Conservation (phyloP, 2,113 vertebrate genomes). For the Sphaerodactylus townsendi region DNA sequence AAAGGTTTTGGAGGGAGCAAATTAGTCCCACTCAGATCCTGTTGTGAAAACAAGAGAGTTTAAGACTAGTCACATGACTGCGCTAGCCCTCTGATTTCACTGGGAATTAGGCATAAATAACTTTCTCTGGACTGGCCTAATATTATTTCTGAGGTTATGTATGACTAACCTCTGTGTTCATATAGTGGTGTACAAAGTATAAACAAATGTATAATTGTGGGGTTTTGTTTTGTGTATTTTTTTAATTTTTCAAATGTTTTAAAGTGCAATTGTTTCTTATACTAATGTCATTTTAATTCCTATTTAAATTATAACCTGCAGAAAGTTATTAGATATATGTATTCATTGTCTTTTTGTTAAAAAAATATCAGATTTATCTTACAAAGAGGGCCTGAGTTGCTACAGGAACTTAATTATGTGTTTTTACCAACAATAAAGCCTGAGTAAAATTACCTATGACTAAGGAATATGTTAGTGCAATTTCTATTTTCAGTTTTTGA, state of each 20-base stretch:
- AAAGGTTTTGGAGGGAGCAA: neutral
- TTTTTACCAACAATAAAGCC: slow-evolving; percentile 61
- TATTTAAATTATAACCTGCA: slow-evolving; percentile 76
- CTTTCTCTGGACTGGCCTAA: slow-evolving; percentile 15
- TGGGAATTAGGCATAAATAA: neutral
- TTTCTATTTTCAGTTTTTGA: slow-evolving; percentile 62
- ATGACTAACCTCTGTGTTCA: slow-evolving; percentile 70
- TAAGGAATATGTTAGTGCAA: slow-evolving; percentile 54
- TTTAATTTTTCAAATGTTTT: slow-evolving; percentile 80
- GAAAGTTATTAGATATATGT: slow-evolving; percentile 56
- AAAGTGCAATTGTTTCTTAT: slow-evolving; percentile 87
- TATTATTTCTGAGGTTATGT: slow-evolving; percentile 70
- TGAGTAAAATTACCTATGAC: slow-evolving; percentile 48
- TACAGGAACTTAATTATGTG: slow-evolving; percentile 48
- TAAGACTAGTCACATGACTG: neutral
- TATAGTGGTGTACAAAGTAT: slow-evolving; percentile 74
- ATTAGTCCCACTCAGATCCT: neutral
- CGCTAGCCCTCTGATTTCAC: neutral
- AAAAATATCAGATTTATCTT: slow-evolving; percentile 51
- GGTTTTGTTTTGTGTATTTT: slow-evolving; percentile 80
- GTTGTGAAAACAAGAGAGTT: neutral
- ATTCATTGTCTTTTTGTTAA: slow-evolving; percentile 58
- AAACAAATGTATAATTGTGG: slow-evolving; percentile 71
- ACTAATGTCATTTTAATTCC: slow-evolving; percentile 75
- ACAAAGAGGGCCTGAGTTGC: slow-evolving; percentile 54